Conservation (phyloP, 2,888 invertebrate species). For the Phrixothrix hirtus region DNA sequence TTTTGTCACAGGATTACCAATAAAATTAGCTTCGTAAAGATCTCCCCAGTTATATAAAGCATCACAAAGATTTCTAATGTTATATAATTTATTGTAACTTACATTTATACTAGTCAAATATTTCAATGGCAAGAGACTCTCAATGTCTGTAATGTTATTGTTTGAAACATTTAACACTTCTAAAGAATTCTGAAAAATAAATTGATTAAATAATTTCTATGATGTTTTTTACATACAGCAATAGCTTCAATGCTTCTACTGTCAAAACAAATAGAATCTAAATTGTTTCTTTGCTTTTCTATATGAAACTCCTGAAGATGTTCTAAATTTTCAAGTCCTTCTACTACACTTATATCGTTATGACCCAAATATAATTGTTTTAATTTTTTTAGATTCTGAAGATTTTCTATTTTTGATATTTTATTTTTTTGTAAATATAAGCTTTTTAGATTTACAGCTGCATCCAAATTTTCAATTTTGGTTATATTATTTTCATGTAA, state of each 20-base stretch:
- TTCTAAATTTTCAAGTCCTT: slow-evolving; percentile 65
- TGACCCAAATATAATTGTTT: slow-evolving; percentile 77
- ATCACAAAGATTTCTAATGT: slow-evolving; percentile 61
- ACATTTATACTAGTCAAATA: slow-evolving; percentile 62
- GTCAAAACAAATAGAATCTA: slow-evolving; percentile 69
- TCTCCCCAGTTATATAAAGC: slow-evolving; percentile 61
- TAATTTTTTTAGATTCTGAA: slow-evolving; percentile 67
- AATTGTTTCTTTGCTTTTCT: slow-evolving; percentile 65
- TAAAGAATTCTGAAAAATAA: slow-evolving; percentile 59
- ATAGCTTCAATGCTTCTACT: slow-evolving; percentile 63
- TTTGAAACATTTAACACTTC: slow-evolving; percentile 66
- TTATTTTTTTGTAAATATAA: slow-evolving; percentile 82
- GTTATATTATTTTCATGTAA: slow-evolving; percentile 67
- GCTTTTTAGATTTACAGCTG: slow-evolving; percentile 61
- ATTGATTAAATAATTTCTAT: neutral
- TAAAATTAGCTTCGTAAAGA: slow-evolving; percentile 62
- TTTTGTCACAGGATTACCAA: slow-evolving; percentile 67
- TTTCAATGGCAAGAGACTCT: slow-evolving; percentile 59
- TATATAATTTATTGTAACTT: slow-evolving; percentile 62
- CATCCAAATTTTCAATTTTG: slow-evolving; percentile 61
- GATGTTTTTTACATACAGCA: slow-evolving; percentile 56
- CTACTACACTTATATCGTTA: slow-evolving; percentile 70
- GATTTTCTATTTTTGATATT: slow-evolving; percentile 73
- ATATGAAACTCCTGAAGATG: slow-evolving; percentile 69
- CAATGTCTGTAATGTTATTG: slow-evolving; percentile 63